A percentile compares a stretch with the other conserved stretches of the same genome.
phyloP scores from a whole-genome alignment of 2,113 vertebrate genomes.

The Aramus guarauna region DNA sequence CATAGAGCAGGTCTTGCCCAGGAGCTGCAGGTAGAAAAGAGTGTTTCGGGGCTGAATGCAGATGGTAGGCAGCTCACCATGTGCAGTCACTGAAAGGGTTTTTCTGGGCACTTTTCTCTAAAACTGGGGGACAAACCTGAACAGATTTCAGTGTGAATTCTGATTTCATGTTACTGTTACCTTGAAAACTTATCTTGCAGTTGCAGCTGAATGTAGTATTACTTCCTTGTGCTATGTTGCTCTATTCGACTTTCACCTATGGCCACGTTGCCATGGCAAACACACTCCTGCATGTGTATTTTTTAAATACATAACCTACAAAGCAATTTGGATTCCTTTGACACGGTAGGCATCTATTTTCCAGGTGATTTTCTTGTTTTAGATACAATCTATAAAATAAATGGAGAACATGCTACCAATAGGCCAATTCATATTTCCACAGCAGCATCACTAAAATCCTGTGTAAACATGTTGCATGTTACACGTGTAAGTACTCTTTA shows the following conservation, averaged over 20 bases:
- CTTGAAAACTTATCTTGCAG: background rate
- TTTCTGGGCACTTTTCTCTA: background rate
- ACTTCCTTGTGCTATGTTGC: background rate
- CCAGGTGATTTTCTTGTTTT: background rate
- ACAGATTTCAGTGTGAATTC: background rate
- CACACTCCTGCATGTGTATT: background rate
- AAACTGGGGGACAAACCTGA: background rate
- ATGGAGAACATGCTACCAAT: background rate
- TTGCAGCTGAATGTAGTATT: background rate
- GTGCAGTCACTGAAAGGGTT: background rate
- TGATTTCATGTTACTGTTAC: background rate
- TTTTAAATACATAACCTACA: background rate
- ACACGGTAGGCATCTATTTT: background rate
- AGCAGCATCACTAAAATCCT: background rate
- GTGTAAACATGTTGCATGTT: accelerated
- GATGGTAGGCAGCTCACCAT: background rate
- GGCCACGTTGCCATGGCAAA: background rate
- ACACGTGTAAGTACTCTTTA: background rate
- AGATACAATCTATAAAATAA: background rate
- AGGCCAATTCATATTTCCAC: background rate
- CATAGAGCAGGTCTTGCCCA: background rate
- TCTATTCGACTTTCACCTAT: background rate
- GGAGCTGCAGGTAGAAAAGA: background rate
- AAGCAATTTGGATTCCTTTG: background rate
- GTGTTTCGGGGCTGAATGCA: background rate